These are phyloP conservation scores for Regulus satrapa DNA, from an alignment of 2,113 vertebrate genomes.

Conservation along the genomic window DNA sequence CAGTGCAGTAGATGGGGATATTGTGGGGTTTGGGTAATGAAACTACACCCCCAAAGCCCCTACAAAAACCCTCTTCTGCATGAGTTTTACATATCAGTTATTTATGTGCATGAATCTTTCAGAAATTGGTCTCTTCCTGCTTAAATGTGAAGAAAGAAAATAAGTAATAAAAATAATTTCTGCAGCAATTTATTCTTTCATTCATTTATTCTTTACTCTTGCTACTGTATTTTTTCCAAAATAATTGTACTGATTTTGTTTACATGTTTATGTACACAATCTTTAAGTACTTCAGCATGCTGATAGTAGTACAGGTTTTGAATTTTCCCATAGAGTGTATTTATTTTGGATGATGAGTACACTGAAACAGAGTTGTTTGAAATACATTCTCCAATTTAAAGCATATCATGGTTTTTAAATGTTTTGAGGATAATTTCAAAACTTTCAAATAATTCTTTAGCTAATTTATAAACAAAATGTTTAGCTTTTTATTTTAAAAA, in stretches of 20 bases:
- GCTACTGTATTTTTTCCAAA: neutral
- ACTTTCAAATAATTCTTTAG: neutral
- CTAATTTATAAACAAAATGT: neutral
- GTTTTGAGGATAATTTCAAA: neutral
- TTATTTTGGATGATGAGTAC: neutral
- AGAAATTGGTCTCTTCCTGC: neutral
- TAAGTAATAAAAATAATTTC: neutral
- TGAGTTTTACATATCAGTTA: neutral
- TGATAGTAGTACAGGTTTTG: neutral
- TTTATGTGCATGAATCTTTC: neutral
- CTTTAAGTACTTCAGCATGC: neutral
- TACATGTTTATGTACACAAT: neutral
- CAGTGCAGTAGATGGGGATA: neutral
- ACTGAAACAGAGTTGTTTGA: neutral
- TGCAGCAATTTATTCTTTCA: neutral
- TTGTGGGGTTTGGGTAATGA: neutral
- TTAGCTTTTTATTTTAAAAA: neutral
- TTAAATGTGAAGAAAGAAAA: neutral
- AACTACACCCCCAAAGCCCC: neutral
- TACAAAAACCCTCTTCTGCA: neutral
- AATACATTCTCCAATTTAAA: neutral
- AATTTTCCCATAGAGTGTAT: neutral
- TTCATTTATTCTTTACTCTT: neutral
- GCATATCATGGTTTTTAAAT: neutral
- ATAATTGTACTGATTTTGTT: neutral